phyloP scores from a whole-genome alignment of 1,140 invertebrate genomes.

The Cephus cinctus region DNA sequence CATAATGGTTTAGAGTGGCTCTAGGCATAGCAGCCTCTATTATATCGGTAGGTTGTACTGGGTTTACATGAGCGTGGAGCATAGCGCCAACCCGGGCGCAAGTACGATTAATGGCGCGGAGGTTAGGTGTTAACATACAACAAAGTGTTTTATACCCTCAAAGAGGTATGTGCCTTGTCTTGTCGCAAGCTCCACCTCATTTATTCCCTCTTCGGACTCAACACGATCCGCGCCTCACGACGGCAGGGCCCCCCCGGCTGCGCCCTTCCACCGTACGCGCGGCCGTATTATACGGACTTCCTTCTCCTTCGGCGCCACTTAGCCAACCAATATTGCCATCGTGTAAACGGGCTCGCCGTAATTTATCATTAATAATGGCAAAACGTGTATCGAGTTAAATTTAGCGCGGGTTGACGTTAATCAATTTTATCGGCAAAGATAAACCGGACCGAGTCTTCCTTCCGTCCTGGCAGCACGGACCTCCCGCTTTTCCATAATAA shows the following conservation, averaged over 20 bases:
- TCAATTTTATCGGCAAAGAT: slow-evolving; percentile 47
- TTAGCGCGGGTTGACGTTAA: slow-evolving; percentile 41
- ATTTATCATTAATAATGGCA: slow-evolving; percentile 45
- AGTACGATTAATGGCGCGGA: slow-evolving; percentile 28
- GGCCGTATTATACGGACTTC: too few relatives aligned
- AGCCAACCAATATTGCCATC: too few relatives aligned
- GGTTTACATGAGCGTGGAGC: slow-evolving; percentile 13
- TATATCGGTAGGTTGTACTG: slow-evolving; percentile 7
- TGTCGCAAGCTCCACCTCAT: slow-evolving; percentile 24
- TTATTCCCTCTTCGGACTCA: slow-evolving; percentile 25
- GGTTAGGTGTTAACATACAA: slow-evolving; percentile 31
- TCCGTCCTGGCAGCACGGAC: slow-evolving; percentile 24
- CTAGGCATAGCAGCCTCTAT: slow-evolving; percentile 4
- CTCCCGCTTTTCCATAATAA: not conserved
- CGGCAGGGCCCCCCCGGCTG: too few relatives aligned
- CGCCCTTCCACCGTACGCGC: too few relatives aligned
- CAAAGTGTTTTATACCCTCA: slow-evolving; percentile 34
- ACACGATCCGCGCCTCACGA: too few relatives aligned
- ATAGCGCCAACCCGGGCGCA: slow-evolving; percentile 5
- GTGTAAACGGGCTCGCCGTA: slow-evolving; percentile 21
- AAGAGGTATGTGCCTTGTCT: slow-evolving; percentile 29
- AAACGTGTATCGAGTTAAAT: slow-evolving; percentile 36
- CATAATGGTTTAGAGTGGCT: too few relatives aligned
- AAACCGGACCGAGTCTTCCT: slow-evolving; percentile 41
- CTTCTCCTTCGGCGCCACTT: not conserved